Base-by-base conservation (phyloP, 2,888 invertebrate genomes). In the Pollenia angustigena region DNA sequence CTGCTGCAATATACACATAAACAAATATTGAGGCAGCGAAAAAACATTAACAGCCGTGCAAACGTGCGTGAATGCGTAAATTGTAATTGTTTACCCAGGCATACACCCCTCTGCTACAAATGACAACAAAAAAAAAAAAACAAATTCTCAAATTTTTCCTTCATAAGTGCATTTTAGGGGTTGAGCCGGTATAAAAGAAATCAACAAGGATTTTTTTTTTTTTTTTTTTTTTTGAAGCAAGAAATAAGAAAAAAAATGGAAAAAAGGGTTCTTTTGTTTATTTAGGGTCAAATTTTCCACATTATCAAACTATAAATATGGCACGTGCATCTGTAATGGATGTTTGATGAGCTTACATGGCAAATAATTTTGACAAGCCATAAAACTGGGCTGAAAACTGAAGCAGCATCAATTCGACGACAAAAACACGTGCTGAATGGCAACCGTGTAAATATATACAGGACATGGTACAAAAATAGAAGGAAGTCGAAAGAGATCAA, bases 281-380 rank as follows among this genome's bases (percentile, higher is more conserved):
- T 74, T 82, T 79, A 82, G 78, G 81, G 58, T 78, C 66, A 82
- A 62, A 69, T 75, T 79, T 81, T 74, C 72, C 79, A 68, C 85
- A 50, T 81, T 60, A 81, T 44, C 74, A 74, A 81, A 75, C 69
- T 54, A 71, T 76, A 78, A 71, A 78, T 56, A 46, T 54, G 76
- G 71, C 83, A 83, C 83, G 83, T 71, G 83, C 64, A 56, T n/a
- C 23, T 58, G 11, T 78, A 83, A 83, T 82, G 69, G 40, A n/a
- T 69, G 52, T 71, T 69, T 60, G 76, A 62, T 81, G 81, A 72
- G 54, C 11, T 83, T 50, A 50, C 10, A 56, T 52, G 82, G 71
- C 46, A 83, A 71, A 64, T 64, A 71, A 71, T 64, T 83, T 71
- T 54, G 74, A 68, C 23, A 75, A 68, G 50, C 23, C 64, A 78